Conservation (phyloP, 2,797 vertebrate species). For the Tauraco hartlaubi region DNA sequence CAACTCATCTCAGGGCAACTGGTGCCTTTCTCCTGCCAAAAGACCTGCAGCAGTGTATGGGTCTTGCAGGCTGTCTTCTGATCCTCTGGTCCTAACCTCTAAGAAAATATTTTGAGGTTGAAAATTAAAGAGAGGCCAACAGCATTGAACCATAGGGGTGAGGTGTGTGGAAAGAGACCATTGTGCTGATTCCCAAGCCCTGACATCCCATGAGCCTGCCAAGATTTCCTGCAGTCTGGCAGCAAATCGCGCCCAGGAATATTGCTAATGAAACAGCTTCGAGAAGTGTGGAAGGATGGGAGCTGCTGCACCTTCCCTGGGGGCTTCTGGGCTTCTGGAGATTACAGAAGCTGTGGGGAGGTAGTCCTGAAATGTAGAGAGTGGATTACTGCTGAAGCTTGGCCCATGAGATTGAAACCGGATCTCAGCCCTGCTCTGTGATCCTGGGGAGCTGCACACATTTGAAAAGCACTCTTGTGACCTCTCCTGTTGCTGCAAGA, state of each 20-base stretch:
- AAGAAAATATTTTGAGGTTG: neutral
- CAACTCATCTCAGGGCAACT: neutral
- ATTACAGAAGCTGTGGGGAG: neutral
- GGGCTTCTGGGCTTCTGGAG: neutral
- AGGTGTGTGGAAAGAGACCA: neutral
- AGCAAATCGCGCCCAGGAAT: neutral
- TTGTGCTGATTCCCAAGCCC: neutral
- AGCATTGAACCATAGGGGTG: neutral
- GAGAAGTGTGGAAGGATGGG: neutral
- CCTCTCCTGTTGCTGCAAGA: neutral
- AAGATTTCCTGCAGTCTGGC: neutral
- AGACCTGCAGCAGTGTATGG: neutral
- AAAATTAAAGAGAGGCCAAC: neutral
- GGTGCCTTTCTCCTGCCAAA: neutral
- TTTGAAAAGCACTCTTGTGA: neutral
- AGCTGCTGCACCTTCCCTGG: neutral
- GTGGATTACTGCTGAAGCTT: neutral
- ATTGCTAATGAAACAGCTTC: conserved; percentile 1
- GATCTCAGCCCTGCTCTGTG: neutral
- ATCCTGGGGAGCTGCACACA: neutral
- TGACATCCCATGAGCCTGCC: neutral
- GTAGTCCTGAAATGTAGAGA: neutral
- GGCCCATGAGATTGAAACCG: neutral
- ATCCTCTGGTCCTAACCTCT: neutral
- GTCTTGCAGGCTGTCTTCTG: neutral